Percentiles rank a stretch among this genome's conserved stretches.
phyloP scores from a whole-genome alignment of 2,113 vertebrate genomes.

The Clupea harengus region DNA sequence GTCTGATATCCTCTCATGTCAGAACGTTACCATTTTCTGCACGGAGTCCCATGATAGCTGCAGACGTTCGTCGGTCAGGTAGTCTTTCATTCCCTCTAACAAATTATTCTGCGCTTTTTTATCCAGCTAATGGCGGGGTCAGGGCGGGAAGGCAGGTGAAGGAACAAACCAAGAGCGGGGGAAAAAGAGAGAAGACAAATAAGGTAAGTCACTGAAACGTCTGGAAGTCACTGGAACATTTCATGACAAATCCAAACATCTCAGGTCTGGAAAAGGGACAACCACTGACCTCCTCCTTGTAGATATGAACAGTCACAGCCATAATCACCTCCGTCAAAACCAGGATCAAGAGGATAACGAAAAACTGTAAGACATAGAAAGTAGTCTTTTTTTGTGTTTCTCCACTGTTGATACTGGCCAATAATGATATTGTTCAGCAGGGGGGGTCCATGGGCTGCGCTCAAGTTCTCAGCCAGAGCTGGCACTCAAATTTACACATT shows the following conservation, averaged over 20 bases:
- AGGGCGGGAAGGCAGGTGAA: background rate
- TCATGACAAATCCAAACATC: background rate
- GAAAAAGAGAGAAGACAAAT: background rate
- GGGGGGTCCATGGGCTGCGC: background rate
- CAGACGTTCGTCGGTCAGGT: constrained; percentile 63
- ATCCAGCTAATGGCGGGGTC: constrained; percentile 64
- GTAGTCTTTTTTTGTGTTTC: background rate
- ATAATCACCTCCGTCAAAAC: constrained; percentile 75
- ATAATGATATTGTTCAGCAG: background rate
- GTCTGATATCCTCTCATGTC: background rate
- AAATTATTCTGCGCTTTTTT: constrained; percentile 73
- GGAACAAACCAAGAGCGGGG: background rate
- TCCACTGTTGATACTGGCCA: background rate
- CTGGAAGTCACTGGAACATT: background rate
- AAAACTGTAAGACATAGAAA: constrained; percentile 69
- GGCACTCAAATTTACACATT: background rate
- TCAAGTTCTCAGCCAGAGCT: background rate
- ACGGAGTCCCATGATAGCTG: constrained; percentile 79
- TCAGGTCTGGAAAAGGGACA: background rate
- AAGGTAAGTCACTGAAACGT: background rate
- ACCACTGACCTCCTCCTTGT: constrained; percentile 71
- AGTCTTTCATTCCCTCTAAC: constrained; percentile 72
- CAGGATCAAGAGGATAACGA: constrained; percentile 77
- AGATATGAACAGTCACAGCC: constrained; percentile 70
- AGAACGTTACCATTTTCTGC: constrained; percentile 73